phyloP scores from a whole-genome alignment of 2,888 invertebrate genomes.

The Panzeria rudis region DNA sequence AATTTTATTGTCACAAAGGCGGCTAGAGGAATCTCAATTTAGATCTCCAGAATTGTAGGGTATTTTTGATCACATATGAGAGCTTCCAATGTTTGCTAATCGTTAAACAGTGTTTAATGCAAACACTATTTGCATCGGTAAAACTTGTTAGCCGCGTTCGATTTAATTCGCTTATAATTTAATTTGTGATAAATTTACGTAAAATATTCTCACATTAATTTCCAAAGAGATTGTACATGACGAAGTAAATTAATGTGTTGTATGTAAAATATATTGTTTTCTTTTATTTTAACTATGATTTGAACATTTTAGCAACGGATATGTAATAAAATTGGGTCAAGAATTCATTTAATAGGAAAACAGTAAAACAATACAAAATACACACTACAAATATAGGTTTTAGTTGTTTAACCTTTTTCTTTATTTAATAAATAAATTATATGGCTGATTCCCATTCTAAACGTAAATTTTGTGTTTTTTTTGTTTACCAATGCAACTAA shows the following conservation, averaged over 20 bases:
- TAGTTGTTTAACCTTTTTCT: slow-evolving; percentile 17
- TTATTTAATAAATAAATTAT: background rate
- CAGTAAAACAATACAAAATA: no score
- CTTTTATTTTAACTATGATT: slow-evolving; percentile 1
- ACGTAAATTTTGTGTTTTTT: no score
- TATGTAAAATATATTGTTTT: slow-evolving; percentile 1
- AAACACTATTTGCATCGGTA: background rate
- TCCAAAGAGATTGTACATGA: slow-evolving; percentile 37
- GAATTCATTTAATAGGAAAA: slow-evolving; percentile 51
- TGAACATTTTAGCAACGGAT: slow-evolving; percentile 49
- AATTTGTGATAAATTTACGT: background rate
- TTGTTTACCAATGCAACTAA: no score
- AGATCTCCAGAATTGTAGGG: background rate
- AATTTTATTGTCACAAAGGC: no score
- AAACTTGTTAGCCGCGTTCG: background rate
- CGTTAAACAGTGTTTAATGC: background rate
- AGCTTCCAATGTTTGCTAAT: background rate
- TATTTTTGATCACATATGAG: background rate
- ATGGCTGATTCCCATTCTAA: background rate
- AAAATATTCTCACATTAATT: background rate
- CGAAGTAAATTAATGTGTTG: background rate
- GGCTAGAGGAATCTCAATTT: no score
- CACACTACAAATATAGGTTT: background rate
- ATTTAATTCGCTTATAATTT: background rate
- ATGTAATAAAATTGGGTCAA: slow-evolving; percentile 63